Evolutionary conservation across 1,140 invertebrate genomes (phyloP).

Genomic region (Drosophila parabipectinata): DNA sequence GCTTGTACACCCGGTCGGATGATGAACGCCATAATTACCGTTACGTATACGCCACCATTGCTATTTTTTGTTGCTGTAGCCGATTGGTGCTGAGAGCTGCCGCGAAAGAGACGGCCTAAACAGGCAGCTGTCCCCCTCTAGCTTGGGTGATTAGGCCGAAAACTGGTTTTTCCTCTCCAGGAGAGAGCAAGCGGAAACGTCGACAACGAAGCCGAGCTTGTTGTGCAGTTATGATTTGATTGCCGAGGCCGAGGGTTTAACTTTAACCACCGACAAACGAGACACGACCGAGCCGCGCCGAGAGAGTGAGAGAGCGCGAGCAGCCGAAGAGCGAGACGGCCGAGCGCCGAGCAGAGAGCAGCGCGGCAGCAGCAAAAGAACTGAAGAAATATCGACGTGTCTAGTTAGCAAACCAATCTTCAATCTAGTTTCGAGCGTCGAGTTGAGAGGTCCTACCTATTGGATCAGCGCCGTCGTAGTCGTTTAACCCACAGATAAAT

Average conservation of each 20-base stretch:
- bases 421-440: constrained; percentile 84
- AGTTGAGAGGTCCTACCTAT: constrained; percentile 80
- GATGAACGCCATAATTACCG: constrained; percentile 84
- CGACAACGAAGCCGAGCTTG: constrained; percentile 35
- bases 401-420: constrained; percentile 84
- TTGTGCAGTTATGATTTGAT: constrained; percentile 81
- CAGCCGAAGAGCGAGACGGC: constrained; percentile 8
- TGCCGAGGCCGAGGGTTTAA: constrained; percentile 54
- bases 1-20: constrained; percentile 50
- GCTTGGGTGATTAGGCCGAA: constrained; percentile 2
- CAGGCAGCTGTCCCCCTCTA: constrained; percentile 14
- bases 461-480: constrained; percentile 70
- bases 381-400: constrained; percentile 84
- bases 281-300: constrained; percentile 48
- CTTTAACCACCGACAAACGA: constrained; percentile 81
- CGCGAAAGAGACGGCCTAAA: constrained; percentile 35
- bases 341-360: constrained; percentile 24
- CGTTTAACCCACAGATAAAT: constrained; percentile 16
- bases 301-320: constrained; percentile 24
- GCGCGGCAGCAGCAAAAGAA: constrained; percentile 72
- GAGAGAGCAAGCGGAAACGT: constrained; percentile 26
- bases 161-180: constrained; percentile 55
- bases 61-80: constrained; percentile 71
- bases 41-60: constrained; percentile 83
- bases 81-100: constrained; percentile 63